Evolutionary conservation across 1,140 invertebrate genomes (phyloP), one percentile per base, ranked within the genome.

Genomic region (Drosophila teissieri): DNA sequence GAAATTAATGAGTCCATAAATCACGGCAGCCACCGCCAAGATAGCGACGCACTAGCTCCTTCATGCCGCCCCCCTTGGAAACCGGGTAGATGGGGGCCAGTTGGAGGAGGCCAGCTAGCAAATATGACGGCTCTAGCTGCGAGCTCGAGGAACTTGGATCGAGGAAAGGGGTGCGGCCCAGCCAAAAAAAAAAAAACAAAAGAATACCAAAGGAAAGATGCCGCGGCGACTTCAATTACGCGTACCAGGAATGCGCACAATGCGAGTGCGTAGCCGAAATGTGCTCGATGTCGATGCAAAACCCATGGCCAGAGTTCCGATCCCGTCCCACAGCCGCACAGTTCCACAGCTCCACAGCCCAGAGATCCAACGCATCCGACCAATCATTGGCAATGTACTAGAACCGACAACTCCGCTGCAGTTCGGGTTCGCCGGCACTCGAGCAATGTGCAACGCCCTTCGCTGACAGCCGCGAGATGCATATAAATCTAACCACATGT

Each of bases 1-100:
- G 83, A 91, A 91, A 91, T 91, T 91, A 91, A 91, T 91, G 90
- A 83, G 86, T 89, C 67, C 90, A 91, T 91, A 91, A 91, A 91
- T 91, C 90, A 91, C 74, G 64, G 51, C 73, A 85, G 77, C 58
- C 76, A 73, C 58, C 73, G 56, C 78, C 64, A 73, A 62, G 68
- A 68, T 68, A 63, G 58, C 58, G 31, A 48, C 76, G 60, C 52
- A 56, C 62, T 67, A 17, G 40, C 45, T 58, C 52, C 27, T 37
- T 11, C 37, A 12, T 19, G 8, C 62, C 54, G 58, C 48, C 27
- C 46, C 48, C 37, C 42, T 62, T 19, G 64, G 11, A 46, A 14
- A 12, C 0, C 11, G 12, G 37, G 42, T 31, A 31, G 7, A 11
- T 19, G 42, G 34, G 34, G 34, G 34, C 19, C 4, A 52, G 44